These are phyloP conservation scores for Phrynocephalus versicolor DNA, from an alignment of 2,113 vertebrate genomes.

Conservation along the genomic window DNA sequence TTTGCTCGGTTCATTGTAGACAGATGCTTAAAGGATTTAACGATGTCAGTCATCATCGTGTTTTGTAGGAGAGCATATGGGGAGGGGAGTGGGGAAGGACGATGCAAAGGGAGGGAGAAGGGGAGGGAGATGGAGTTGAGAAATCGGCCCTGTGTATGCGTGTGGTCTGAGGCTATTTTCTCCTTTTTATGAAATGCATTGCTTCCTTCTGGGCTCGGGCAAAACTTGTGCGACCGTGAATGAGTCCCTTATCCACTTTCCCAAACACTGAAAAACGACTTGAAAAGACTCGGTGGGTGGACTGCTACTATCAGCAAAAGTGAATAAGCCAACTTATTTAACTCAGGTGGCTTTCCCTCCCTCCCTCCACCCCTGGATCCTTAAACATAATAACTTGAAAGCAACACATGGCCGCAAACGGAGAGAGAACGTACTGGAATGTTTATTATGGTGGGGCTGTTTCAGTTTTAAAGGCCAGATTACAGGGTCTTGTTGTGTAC, in stretches of 20 bases:
- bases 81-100: slow-evolving; percentile 3
- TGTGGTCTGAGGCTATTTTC: slow-evolving; percentile 77
- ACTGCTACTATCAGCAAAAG: slow-evolving; percentile 78
- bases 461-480: slow-evolving; percentile 40
- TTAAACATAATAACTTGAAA: slow-evolving; percentile 65
- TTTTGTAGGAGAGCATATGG: slow-evolving; percentile 53
- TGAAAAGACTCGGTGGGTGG: slow-evolving; percentile 74
- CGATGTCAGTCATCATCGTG: slow-evolving; percentile 67
- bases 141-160: slow-evolving; percentile 76
- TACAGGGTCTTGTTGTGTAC: slow-evolving; percentile 16
- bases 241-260: slow-evolving; percentile 80
- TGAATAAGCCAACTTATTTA: slow-evolving; percentile 72
- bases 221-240: slow-evolving; percentile 72
- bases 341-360: slow-evolving; percentile 52
- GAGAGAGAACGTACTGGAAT: neutral
- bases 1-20: slow-evolving; percentile 52
- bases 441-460: slow-evolving; percentile 38
- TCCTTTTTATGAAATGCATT: slow-evolving; percentile 71
- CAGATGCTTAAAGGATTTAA: slow-evolving; percentile 65
- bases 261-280: slow-evolving; percentile 69
- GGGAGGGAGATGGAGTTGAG: slow-evolving; percentile 43
- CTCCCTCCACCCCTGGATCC: neutral
- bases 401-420: slow-evolving; percentile 44
- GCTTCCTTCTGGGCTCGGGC: slow-evolving; percentile 73
- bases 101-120: neutral